Evolutionary conservation across 2,797 vertebrate genomes (phyloP).

Genomic region (Phalloptychus januarius): DNA sequence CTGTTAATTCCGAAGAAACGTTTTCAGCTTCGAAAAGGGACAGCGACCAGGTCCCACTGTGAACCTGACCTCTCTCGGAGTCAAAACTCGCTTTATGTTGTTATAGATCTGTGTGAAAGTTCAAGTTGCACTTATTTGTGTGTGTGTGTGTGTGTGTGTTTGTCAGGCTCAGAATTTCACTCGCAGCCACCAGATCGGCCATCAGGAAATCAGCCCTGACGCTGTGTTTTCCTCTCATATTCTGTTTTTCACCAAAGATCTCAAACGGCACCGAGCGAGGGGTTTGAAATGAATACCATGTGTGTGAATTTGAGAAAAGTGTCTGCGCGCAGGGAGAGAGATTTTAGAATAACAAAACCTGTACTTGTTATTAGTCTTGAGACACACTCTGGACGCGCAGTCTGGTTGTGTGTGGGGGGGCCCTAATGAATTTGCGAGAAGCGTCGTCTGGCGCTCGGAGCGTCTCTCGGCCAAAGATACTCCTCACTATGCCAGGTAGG

Average conservation of each 20-base stretch:
- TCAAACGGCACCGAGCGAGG: conserved; percentile 52
- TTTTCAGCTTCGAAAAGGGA: neutral
- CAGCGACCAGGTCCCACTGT: conserved; percentile 10
- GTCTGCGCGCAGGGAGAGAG: conserved; percentile 24
- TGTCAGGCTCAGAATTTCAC: conserved; percentile 51
- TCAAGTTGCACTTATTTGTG: conserved; percentile 37
- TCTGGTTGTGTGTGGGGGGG: conserved; percentile 43
- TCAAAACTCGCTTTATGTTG: conserved; percentile 10
- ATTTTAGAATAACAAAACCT: conserved; percentile 80
- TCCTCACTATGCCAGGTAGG: conserved; percentile 59
- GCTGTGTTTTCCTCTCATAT: conserved; percentile 76
- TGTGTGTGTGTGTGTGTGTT: conserved; percentile 1
- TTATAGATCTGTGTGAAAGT: conserved; percentile 69
- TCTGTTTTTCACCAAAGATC: conserved; percentile 78
- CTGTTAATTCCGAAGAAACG: too few relatives aligned
- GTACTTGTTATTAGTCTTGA: conserved; percentile 78
- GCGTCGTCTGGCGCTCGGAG: conserved; percentile 55
- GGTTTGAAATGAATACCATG: conserved; percentile 79
- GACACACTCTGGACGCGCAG: conserved; percentile 63
- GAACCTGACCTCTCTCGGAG: conserved; percentile 13
- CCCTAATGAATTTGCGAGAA: conserved; percentile 68
- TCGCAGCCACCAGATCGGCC: conserved; percentile 66
- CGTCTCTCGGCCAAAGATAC: conserved; percentile 55
- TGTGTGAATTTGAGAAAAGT: conserved; percentile 68
- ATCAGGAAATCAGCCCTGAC: conserved; percentile 77